Base-by-base conservation (phyloP, 1,140 invertebrate genomes). In the Chionoecetes opilio region DNA sequence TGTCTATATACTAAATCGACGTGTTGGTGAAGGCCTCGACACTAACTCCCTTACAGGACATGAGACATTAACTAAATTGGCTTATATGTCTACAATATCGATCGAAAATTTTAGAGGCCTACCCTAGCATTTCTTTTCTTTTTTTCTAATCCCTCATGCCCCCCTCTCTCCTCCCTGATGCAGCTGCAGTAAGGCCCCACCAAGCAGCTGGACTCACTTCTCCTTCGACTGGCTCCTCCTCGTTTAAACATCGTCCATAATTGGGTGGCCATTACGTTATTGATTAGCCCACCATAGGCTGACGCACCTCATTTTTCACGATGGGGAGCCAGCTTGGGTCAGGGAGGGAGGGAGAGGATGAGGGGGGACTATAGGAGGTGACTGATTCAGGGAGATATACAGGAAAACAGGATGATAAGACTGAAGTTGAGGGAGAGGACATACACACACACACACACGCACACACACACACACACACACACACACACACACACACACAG, bases 261-360 rank as follows among this genome's bases (percentile, higher is more conserved):
- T 94, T 89, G 63, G 93, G 26, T 32, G 63, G 87, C 87, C 41
- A 85, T 94, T 94, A 90, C 63, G 90, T 91, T 94, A 91, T 94
- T 89, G 93, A 94, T 94, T 90, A 82, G 87, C 8, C 86, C 63
- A 94, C 87, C 75, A 84, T 94, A 90, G 87, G 93, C 93, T 94
- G 87, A 94, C 93, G 53, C 88, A 37, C n/a, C 35, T 41, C 38
- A 94, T 94, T 90, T 94, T 90, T 94, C 93, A 94, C 46, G 37
- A n/a, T 37, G 31, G 91, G 82, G 38, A 63, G 92, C 31, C 82
- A 29, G 37, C 26, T n/a, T 21, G 82, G 75, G 82, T 14, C 6
- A 35, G 75, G 82, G n/a, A 84, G 35, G 35, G 91, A 38, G 63
- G 37, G 53, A n/a, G 17, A 34, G 85, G 9, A 32, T 41, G 75